Evolutionary conservation across 2,888 invertebrate genomes (phyloP).

Genomic region (Pandemis corylana): DNA sequence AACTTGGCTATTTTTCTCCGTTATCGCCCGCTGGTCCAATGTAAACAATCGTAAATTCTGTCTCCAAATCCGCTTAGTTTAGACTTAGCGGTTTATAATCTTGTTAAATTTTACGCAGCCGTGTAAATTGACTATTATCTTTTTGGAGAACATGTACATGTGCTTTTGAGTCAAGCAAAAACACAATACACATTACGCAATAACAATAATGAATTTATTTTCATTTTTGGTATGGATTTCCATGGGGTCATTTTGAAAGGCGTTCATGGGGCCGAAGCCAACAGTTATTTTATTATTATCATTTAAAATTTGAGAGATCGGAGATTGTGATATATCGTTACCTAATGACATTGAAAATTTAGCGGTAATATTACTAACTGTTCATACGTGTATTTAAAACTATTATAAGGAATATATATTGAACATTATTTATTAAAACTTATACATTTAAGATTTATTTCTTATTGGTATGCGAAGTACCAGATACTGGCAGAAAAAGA

Average conservation of each 20-base stretch:
- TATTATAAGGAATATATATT: too few relatives aligned
- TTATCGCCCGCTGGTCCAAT: constrained; percentile 44
- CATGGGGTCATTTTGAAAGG: too few relatives aligned
- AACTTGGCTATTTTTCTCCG: constrained; percentile 22
- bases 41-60: constrained; percentile 63
- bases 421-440: too few relatives aligned
- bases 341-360: not conserved
- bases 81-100: constrained; percentile 60
- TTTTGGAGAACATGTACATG: constrained; percentile 8
- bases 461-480: too few relatives aligned
- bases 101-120: constrained; percentile 60
- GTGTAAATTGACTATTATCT: constrained; percentile 52
- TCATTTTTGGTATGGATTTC: too few relatives aligned
- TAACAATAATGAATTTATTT: too few relatives aligned
- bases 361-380: too few relatives aligned
- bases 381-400: too few relatives aligned
- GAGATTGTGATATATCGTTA: not conserved
- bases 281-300: too few relatives aligned
- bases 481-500: not conserved
- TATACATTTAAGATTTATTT: too few relatives aligned
- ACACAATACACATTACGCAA: too few relatives aligned
- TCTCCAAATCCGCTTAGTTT: constrained; percentile 65
- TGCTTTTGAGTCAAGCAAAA: not conserved
- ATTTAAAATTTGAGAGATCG: not conserved
- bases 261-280: too few relatives aligned